Evolutionary conservation across 2,113 vertebrate species (phyloP), one percentile per base, ranked within the genome.

Genomic region (Tachysurus vachellii): DNA sequence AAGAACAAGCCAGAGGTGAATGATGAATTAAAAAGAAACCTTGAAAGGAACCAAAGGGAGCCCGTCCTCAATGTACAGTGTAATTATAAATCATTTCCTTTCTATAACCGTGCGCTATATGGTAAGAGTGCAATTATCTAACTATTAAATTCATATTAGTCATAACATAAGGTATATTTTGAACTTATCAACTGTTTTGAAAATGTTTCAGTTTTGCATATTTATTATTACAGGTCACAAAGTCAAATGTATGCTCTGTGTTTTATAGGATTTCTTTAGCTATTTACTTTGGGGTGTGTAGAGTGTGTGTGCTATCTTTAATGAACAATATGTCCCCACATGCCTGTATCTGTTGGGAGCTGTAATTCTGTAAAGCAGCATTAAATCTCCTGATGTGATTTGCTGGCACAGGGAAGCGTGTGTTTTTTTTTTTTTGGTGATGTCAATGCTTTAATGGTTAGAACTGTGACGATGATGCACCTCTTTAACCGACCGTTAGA

Each of bases 311-410:
- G 61, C 19, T 83, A 13, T 50, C 61, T 66, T 68, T 31, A 16
- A 16, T 66, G 36, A 42, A 50, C 68, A 73, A 44, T 59, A 56
- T 73, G 73, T 26, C 26, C 68, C 13, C 28, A 28, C 11, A 2
- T 83, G 47, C 36, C 16, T 9, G 14, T 66, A 28, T 36, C 12
- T 82, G 54, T 73, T 13, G 59, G 36, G 10, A 84, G 73, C 50
- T 84, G 5, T 68, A 79, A 84, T 79, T 59, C 66, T 75, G 31
- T 61, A 57, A 56, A n/a, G 82, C 23, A 66, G 42, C 77, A 79
- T 87, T 13, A 83, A 54, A 26, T 84, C 50, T 31, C 21, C 10
- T 50, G 77, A 75, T 87, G 80, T 50, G 75, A 87, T 61, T 77
- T 87, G 59, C 57, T 70, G 64, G 82, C 64, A 21, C 21, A 66